Percentiles rank a stretch among this genome's conserved stretches.
Evolutionary conservation across 2,888 invertebrate genomes (phyloP).

Genomic region (Plemyria rubiginata): DNA sequence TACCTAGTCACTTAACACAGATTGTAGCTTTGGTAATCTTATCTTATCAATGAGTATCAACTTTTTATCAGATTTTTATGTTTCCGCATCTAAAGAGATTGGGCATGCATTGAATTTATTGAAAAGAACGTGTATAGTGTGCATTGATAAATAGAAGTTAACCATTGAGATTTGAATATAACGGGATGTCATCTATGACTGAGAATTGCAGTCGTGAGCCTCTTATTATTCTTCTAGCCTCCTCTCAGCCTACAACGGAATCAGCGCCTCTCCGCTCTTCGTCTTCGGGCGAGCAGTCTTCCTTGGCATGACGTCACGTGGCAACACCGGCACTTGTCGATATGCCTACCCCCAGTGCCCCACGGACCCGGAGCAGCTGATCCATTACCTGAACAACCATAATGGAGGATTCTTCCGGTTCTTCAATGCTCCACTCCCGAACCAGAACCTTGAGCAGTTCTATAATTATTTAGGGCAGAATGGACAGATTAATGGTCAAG

Average conservation of each 20-base stretch:
- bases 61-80: background rate
- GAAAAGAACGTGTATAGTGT: no score
- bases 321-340: constrained; percentile 85
- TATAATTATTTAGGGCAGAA: constrained; percentile 63
- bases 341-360: constrained; percentile 90
- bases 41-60: background rate
- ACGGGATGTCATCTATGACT: no score
- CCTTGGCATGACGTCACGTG: constrained; percentile 88
- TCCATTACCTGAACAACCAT: constrained; percentile 92
- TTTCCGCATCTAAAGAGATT: background rate
- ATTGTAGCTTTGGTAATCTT: background rate
- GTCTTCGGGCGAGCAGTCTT: constrained; percentile 91
- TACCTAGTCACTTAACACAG: no score
- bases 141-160: no score
- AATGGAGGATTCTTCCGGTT: constrained; percentile 94
- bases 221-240: constrained; percentile 65
- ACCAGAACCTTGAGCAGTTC: constrained; percentile 69
- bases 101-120: no score
- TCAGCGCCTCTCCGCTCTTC: constrained; percentile 87
- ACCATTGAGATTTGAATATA: no score
- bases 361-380: constrained; percentile 88
- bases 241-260: constrained; percentile 83
- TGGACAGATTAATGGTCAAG: constrained; percentile 23
- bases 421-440: constrained; percentile 78
- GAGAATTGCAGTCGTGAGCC: no score